Percentiles rank a stretch among this genome's conserved stretches.
Evolutionary conservation across 1,140 invertebrate species (phyloP).

Genomic region (Lepidurus couesii): DNA sequence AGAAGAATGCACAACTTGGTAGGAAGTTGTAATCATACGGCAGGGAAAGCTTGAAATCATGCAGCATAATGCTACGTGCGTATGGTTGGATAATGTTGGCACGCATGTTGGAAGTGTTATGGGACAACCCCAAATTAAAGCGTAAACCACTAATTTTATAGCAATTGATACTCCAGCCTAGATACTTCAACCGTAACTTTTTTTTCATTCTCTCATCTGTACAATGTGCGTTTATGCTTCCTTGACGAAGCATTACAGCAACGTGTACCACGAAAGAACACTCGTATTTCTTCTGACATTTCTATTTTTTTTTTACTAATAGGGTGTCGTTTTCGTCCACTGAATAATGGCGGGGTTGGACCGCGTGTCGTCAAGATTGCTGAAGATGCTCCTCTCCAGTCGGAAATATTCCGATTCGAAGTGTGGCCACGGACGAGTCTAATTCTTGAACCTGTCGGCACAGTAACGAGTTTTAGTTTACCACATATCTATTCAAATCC

Average conservation of each 20-base stretch:
- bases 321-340: not conserved
- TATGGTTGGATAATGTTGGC: not conserved
- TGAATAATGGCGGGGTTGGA: not conserved
- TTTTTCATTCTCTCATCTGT: not conserved
- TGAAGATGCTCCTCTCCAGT: not conserved
- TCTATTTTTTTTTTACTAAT: not conserved
- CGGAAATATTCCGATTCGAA: constrained; percentile 1
- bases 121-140: not conserved
- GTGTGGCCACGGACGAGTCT: constrained; percentile 7
- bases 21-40: no score
- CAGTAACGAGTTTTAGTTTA: not conserved
- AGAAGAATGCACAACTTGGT: no score
- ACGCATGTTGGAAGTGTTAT: constrained; percentile 6
- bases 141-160: constrained; percentile 13
- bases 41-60: not conserved
- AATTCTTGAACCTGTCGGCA: not conserved
- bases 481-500: not conserved
- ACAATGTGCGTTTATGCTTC: not conserved
- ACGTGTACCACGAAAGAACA: no score
- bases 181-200: not conserved
- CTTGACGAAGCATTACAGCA: not conserved
- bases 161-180: not conserved
- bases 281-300: not conserved
- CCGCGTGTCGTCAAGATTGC: not conserved
- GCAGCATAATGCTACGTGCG: not conserved